Evolutionary conservation across 2,113 vertebrate genomes (phyloP).

Genomic region (Odocoileus hemionus): DNA sequence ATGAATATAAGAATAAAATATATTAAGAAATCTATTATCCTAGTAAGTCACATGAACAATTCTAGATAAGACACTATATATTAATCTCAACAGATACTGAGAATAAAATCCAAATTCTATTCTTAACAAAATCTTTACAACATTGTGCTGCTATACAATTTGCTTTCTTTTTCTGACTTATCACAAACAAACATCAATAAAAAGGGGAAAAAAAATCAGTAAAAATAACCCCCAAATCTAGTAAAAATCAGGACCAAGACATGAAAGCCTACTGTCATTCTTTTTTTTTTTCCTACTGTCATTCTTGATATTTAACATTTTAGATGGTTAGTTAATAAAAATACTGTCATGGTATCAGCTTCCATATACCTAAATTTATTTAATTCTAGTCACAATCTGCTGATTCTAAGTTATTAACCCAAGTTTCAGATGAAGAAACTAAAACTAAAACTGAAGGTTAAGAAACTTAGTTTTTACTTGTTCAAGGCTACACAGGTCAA

Average conservation of each 20-base stretch:
- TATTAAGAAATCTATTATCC: not conserved
- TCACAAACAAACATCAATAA: not conserved
- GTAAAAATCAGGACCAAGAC: not conserved
- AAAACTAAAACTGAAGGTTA: not conserved
- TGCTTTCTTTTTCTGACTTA: not conserved
- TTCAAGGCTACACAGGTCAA: not conserved
- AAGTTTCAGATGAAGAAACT: slow-evolving; percentile 6
- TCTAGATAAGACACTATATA: not conserved
- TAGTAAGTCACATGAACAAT: not conserved
- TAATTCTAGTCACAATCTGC: not conserved
- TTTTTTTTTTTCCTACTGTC: not conserved
- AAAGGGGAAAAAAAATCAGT: not conserved
- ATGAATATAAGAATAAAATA: not conserved
- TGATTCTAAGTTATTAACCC: not conserved
- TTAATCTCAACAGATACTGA: not conserved
- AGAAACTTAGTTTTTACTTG: not conserved
- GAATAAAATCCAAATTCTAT: not conserved
- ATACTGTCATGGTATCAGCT: not conserved
- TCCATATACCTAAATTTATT: not conserved
- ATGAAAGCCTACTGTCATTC: not conserved
- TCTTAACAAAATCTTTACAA: not conserved
- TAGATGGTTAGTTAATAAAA: not conserved
- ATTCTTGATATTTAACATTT: not conserved
- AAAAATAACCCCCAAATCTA: not conserved
- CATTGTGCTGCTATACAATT: not conserved